Evolutionary conservation across 2,888 invertebrate genomes (phyloP).

Genomic region (Lasioglossum lativentre): DNA sequence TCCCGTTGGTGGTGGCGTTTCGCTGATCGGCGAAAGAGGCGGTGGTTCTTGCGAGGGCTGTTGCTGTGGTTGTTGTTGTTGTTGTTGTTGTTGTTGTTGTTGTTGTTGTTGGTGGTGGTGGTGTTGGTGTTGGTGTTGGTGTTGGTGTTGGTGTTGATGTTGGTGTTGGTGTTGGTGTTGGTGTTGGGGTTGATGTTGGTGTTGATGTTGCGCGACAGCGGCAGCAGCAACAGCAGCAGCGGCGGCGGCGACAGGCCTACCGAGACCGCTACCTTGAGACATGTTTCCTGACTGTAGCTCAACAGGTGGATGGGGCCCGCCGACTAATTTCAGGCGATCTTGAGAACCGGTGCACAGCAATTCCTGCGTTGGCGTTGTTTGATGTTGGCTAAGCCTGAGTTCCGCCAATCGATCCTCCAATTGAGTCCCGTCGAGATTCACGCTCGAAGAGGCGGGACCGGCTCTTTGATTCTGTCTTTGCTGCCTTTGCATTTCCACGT

Average conservation of each 20-base stretch:
- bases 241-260: conserved; percentile 83
- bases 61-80: conserved; percentile 50
- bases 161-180: neutral
- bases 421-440: conserved; percentile 80
- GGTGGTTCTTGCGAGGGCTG: conserved; percentile 85
- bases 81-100: neutral
- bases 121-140: too few species aligned
- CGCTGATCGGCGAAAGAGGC: conserved; percentile 94
- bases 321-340: conserved; percentile 75
- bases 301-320: conserved; percentile 79
- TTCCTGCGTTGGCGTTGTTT: conserved; percentile 76
- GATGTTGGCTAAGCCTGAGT: conserved; percentile 85
- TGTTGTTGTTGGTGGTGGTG: too few species aligned
- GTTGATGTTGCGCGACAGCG: neutral
- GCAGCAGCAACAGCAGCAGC: neutral
- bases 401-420: conserved; percentile 85
- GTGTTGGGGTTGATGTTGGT: too few species aligned
- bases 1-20: conserved; percentile 90
- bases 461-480: conserved; percentile 83
- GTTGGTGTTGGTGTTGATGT: neutral
- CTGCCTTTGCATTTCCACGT: conserved; percentile 89
- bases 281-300: conserved; percentile 85
- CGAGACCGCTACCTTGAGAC: conserved; percentile 87
- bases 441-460: conserved; percentile 31
- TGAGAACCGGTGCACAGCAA: conserved; percentile 67